Evolutionary conservation across 2,888 invertebrate species (phyloP), one percentile per base, ranked within the genome.

Genomic region (Drosophila phalerata): DNA sequence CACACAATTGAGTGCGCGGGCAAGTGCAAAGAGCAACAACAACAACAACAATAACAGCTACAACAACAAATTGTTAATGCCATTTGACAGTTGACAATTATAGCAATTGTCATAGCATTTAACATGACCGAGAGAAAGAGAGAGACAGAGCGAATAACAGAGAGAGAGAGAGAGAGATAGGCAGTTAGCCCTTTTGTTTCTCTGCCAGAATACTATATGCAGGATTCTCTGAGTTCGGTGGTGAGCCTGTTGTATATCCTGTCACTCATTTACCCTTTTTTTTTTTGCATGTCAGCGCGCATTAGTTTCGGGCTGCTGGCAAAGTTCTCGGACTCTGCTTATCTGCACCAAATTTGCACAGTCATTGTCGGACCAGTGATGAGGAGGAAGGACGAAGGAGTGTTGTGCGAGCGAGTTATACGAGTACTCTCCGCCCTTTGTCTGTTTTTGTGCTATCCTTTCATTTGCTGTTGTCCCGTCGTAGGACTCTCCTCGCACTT

Each of bases 41-140:
- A 72, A 25, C 38, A 62, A 28, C 51, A 28, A 10, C 30, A 30
- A 30, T 13, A 34, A 11, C 34, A 37, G 6, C 34, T 37, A 45
- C 49, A 45, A 45, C 43, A 57, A 77, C 77, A 76, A 89, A 90
- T 76, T 75, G 85, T 79, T 90, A 90, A 90, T 90, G 86, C 89
- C 86, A 90, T 86, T 90, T 86, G 86, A 90, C 86, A 86, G 90
- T 90, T 90, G 90, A 86, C 86, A 86, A 86, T 86, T 86, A 90
- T 81, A 85, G 90, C 86, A 86, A 86, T 86, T 86, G 90, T 87
- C 86, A 90, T 79, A 81, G 90, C 89, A 86, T 86, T 86, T 86
- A 89, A 87, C 87, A 90, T 73, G 69, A 55, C 64, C 63, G 55
- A 60, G 47, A 38, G 56, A 53, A 53, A 58, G 42, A 30, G 57